Conservation (phyloP, 2,113 vertebrate genomes). For the Brachyhypopomus gauderio region DNA sequence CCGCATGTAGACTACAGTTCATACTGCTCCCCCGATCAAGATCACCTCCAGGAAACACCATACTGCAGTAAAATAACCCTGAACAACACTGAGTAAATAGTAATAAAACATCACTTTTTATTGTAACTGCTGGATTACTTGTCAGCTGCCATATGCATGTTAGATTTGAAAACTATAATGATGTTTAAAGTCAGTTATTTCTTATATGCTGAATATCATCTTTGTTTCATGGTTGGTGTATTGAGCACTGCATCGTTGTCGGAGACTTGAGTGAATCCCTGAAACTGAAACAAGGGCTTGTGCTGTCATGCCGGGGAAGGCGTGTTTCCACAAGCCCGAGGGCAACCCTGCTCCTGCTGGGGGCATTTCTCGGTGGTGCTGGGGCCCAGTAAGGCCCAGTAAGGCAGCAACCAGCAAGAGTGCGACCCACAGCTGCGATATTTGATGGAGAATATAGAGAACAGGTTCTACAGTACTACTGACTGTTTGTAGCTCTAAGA, state of each 20-base stretch:
- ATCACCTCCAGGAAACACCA: neutral
- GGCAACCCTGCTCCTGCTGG: slow-evolving; percentile 32
- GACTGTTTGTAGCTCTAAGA: no score
- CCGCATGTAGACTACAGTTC: neutral
- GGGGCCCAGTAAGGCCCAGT: neutral
- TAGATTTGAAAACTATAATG: no score
- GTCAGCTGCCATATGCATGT: no score
- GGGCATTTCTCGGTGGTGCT: slow-evolving; percentile 25
- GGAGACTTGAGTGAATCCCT: neutral
- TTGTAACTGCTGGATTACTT: no score
- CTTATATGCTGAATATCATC: no score
- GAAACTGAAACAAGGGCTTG: slow-evolving; percentile 34
- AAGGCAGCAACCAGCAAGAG: neutral
- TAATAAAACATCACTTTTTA: no score
- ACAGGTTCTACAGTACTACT: no score
- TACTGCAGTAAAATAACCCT: neutral
- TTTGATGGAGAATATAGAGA: no score
- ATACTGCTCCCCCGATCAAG: neutral
- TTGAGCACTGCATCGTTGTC: neutral
- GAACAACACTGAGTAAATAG: no score
- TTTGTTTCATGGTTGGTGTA: no score
- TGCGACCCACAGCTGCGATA: no score
- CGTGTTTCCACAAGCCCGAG: slow-evolving; percentile 53
- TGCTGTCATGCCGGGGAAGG: slow-evolving; percentile 23
- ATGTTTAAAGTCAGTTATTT: no score